Conservation (phyloP, 2,113 vertebrate species). For the Pachycephala philippinensis region DNA sequence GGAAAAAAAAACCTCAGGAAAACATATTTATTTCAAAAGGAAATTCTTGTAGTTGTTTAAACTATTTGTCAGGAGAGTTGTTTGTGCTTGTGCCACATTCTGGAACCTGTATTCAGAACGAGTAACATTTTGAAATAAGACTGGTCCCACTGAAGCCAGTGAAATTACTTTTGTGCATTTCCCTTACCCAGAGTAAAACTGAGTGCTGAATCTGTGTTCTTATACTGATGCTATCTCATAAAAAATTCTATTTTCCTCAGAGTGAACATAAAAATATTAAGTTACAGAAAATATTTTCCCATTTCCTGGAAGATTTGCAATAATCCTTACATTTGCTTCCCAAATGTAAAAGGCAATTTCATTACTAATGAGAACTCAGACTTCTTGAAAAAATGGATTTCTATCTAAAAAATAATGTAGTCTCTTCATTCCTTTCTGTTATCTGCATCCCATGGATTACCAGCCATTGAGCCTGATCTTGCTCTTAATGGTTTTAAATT, state of each 20-base stretch:
- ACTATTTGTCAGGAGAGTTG: background rate
- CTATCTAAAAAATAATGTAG: background rate
- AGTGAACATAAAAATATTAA: background rate
- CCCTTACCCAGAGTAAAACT: background rate
- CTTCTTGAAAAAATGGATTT: background rate
- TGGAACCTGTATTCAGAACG: background rate
- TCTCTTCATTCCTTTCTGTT: background rate
- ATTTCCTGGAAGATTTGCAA: background rate
- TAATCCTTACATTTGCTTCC: background rate
- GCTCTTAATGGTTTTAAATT: background rate
- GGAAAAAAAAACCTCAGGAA: background rate
- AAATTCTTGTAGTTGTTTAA: background rate
- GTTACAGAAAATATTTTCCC: background rate
- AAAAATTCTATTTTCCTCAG: background rate
- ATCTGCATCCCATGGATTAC: background rate
- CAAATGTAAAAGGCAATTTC: background rate
- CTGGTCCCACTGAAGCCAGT: background rate
- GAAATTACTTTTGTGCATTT: conserved; percentile 16
- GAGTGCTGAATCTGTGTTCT: background rate
- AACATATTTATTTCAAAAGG: background rate
- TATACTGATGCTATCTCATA: background rate
- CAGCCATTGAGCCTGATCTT: background rate
- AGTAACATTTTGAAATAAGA: background rate
- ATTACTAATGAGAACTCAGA: background rate
- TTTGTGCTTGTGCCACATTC: background rate